Percentiles rank a stretch among this genome's conserved stretches.
Conservation (phyloP, 35 echinoderm and acorn worm genomes). For the Apostichopus japonicus region DNA sequence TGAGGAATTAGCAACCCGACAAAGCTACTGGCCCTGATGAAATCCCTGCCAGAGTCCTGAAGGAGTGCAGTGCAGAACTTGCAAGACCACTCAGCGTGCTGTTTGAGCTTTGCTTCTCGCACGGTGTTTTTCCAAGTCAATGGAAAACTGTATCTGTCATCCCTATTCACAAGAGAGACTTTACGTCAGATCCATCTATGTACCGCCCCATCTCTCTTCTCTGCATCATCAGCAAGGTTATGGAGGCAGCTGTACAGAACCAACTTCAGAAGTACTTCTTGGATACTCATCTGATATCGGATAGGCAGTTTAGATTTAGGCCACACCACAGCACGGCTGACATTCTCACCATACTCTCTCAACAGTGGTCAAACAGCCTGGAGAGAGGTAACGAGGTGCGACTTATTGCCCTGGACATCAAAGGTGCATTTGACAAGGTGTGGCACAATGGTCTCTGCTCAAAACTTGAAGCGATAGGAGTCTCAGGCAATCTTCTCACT, state of each 20-base stretch:
- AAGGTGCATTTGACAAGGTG: conserved; percentile 77
- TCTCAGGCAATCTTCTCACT: conserved; percentile 64
- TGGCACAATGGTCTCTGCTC: no score
- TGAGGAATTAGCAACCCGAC: conserved; percentile 14
- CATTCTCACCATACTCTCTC: no score
- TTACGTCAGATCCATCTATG: conserved; percentile 41
- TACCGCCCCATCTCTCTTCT: conserved; percentile 59
- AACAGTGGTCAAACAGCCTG: no score
- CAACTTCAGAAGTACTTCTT: conserved; percentile 59
- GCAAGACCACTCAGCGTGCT: no score
- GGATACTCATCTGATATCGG: conserved; percentile 32
- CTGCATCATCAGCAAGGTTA: no score
- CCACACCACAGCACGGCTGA: no score
- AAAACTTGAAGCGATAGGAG: no score
- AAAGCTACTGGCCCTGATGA: conserved; percentile 69
- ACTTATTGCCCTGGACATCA: no score
- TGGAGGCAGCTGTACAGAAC: conserved; percentile 37
- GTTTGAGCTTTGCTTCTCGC: no score
- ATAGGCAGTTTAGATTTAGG: conserved; percentile 51
- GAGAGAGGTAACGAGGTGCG: conserved; percentile 40
- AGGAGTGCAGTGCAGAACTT: no score
- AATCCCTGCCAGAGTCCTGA: no score
- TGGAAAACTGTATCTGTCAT: conserved; percentile 58
- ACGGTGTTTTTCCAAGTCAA: no score
- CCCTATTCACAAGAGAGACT: conserved; percentile 61